Evolutionary conservation across 2,113 vertebrate genomes (phyloP).

Genomic region (Anhinga anhinga): DNA sequence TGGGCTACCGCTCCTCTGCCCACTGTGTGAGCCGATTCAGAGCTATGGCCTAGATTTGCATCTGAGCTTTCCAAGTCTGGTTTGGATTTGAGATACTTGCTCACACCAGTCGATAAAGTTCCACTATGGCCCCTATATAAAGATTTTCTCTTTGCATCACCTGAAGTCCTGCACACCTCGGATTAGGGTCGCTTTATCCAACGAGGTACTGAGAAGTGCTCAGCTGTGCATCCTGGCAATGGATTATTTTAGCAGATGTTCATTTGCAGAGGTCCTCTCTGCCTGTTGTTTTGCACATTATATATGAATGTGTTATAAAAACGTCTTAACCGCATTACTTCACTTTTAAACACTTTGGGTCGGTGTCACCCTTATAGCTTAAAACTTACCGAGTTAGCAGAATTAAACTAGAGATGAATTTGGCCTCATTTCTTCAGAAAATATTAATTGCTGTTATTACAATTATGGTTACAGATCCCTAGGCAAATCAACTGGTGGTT

Average conservation of each 20-base stretch:
- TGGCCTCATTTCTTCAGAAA: neutral
- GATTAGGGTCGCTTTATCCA: neutral
- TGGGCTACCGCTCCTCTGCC: neutral
- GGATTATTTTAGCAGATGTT: neutral
- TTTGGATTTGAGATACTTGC: neutral
- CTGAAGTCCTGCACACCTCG: neutral
- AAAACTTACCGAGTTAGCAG: neutral
- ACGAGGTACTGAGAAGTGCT: neutral
- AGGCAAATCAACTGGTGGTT: conserved; percentile 20
- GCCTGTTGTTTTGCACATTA: neutral
- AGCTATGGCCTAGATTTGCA: neutral
- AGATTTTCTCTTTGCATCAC: neutral
- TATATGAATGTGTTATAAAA: neutral
- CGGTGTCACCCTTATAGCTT: neutral
- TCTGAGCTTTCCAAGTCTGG: neutral
- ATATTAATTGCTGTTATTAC: neutral
- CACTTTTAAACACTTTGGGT: conserved; percentile 21
- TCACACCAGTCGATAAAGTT: neutral
- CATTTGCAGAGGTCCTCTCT: neutral
- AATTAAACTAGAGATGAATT: neutral
- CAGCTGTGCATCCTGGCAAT: neutral
- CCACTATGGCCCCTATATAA: neutral
- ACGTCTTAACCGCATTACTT: conserved; percentile 16
- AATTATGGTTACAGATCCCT: conserved; percentile 10
- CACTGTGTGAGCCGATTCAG: neutral